Percentiles rank a stretch among this genome's conserved stretches.
Evolutionary conservation across 1,140 invertebrate species (phyloP).

Genomic region (Euborellia annulipes): DNA sequence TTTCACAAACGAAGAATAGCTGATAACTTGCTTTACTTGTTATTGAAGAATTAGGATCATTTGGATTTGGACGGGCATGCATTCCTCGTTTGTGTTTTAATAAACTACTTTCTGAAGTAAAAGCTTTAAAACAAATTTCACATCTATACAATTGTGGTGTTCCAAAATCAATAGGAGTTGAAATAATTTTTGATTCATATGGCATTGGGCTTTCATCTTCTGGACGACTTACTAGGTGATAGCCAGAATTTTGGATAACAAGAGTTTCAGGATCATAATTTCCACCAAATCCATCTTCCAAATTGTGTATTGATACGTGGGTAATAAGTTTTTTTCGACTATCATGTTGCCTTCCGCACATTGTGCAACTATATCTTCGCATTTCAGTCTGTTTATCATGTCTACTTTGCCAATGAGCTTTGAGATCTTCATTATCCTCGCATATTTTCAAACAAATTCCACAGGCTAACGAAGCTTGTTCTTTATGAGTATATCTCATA

Average conservation of each 20-base stretch:
- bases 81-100: slow-evolving; percentile 32
- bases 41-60: background rate
- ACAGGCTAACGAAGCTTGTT: slow-evolving; percentile 36
- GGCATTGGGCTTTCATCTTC: too few relatives aligned
- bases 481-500: slow-evolving; percentile 36
- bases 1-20: slow-evolving; percentile 34
- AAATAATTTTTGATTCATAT: too few relatives aligned
- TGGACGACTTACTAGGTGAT: too few relatives aligned
- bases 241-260: slow-evolving; percentile 2
- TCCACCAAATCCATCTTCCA: slow-evolving; percentile 5
- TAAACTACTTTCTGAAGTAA: slow-evolving; percentile 32
- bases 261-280: slow-evolving; percentile 6
- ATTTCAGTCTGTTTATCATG: slow-evolving; percentile 18
- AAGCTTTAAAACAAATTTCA: slow-evolving; percentile 23
- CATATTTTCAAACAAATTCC: slow-evolving; percentile 39
- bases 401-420: slow-evolving; percentile 33
- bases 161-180: too few relatives aligned
- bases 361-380: slow-evolving; percentile 30
- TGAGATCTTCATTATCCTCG: slow-evolving; percentile 30
- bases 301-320: slow-evolving; percentile 37
- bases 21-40: slow-evolving; percentile 19
- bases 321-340: slow-evolving; percentile 37
- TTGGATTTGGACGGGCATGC: background rate
- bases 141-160: background rate
- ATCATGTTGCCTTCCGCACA: slow-evolving; percentile 41